Evolutionary conservation across 2,888 invertebrate species (phyloP), one percentile per base, ranked within the genome.

Genomic region (Epsilonema sp.): DNA sequence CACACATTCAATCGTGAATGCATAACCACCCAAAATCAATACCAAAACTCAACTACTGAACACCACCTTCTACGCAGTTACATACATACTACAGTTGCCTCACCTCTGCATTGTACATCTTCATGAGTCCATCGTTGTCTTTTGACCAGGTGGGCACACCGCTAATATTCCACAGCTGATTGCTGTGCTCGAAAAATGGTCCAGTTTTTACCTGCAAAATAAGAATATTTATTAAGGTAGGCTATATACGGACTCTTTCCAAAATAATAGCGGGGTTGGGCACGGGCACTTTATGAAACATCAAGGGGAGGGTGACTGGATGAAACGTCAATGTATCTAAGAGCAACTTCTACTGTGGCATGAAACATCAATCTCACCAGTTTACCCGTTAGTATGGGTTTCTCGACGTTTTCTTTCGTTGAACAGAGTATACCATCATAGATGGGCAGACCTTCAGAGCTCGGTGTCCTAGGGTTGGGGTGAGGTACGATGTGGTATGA

Each of bases 41-140:
- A 23, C 13, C 1, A 44, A 36, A 39, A 13, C 1, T 16, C 20
- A n/a, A 16, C 19, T 36, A n/a, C 13, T 16, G 16, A 36, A 16
- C 19, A n/a, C 19, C 19, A 36, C 13, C 36, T 36, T 16, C 13
- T 36, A 36, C 24, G 8, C 8, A 37, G 11, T 37, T 43, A 63
- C n/a, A n/a, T n/a, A n/a, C n/a, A n/a, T n/a, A n/a, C n/a, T n/a
- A n/a, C n/a, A n/a, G n/a, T n/a, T n/a, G n/a, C n/a, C n/a, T n/a
- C n/a, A 87, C 87, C 74, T 97, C 97, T 51, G 80, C 92, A 70
- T 86, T 86, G 64, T 94, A 99, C 97, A 97, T 99, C 72, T 87
- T 92, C 31, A 94, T 78, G 22, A 99, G 75, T 19, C 97, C 97
- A 51, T 78, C 74, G 67, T 94, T 92, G 42, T 99, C 82, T 75